Percentiles rank a stretch among this genome's conserved stretches.
Conservation (phyloP, 2,888 invertebrate species). For the Clanis bilineata region DNA sequence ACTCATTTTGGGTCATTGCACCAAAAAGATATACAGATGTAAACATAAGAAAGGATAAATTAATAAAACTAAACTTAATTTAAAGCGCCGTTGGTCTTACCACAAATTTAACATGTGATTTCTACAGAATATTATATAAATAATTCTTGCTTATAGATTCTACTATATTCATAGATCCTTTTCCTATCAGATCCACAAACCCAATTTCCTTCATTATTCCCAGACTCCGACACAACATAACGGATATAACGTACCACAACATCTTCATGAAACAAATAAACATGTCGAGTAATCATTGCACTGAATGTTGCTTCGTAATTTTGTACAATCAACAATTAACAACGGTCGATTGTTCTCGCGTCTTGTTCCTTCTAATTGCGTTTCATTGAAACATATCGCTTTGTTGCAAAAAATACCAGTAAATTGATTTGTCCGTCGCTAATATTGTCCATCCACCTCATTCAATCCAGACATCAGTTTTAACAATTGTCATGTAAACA, state of each 20-base stretch:
- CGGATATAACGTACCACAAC: background rate
- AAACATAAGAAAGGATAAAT: too few relatives aligned
- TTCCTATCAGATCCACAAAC: too few relatives aligned
- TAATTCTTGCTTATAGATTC: too few relatives aligned
- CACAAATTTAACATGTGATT: too few relatives aligned
- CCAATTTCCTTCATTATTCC: background rate
- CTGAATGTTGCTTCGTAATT: background rate
- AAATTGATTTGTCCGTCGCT: background rate
- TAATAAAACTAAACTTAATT: too few relatives aligned
- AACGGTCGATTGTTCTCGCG: background rate
- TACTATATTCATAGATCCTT: too few relatives aligned
- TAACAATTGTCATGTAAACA: background rate
- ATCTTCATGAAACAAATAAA: background rate
- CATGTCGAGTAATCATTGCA: background rate
- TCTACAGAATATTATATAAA: too few relatives aligned
- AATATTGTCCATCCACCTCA: too few relatives aligned
- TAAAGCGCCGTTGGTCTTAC: too few relatives aligned
- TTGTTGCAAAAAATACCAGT: background rate
- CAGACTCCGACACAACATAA: background rate
- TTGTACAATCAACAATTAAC: background rate
- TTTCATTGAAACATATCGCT: constrained; percentile 1
- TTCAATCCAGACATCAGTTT: background rate
- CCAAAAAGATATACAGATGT: too few relatives aligned
- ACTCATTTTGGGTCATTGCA: too few relatives aligned
- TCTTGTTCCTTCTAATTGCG: background rate